A percentile compares a stretch with the other conserved stretches of the same genome.
Evolutionary conservation across 2,888 invertebrate genomes (phyloP).

Genomic region (Coleophora deauratella): DNA sequence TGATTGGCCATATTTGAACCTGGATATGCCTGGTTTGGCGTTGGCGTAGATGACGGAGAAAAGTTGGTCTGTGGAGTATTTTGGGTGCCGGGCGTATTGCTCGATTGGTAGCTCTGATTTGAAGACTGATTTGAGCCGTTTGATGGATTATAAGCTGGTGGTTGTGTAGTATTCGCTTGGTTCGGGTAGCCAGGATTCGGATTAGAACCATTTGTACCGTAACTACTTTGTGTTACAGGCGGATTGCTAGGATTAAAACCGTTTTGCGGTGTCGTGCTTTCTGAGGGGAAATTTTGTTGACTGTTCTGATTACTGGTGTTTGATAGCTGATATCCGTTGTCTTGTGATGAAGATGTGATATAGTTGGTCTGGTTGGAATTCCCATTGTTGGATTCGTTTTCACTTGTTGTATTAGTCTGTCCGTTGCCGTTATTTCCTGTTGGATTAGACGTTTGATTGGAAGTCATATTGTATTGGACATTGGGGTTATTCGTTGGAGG

Average conservation of each 20-base stretch:
- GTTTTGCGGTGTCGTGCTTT: conserved; percentile 37
- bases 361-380: conserved; percentile 50
- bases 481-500: conserved; percentile 38
- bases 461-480: conserved; percentile 49
- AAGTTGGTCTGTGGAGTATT: conserved; percentile 44
- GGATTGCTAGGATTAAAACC: conserved; percentile 39
- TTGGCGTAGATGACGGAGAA: conserved; percentile 58
- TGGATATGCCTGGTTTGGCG: conserved; percentile 50
- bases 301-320: conserved; percentile 30
- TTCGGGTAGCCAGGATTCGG: conserved; percentile 35
- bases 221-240: conserved; percentile 36
- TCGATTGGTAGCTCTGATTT: conserved; percentile 35
- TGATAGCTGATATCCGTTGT: conserved; percentile 40
- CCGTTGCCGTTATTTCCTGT: conserved; percentile 44
- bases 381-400: conserved; percentile 42
- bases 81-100: conserved; percentile 38
- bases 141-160: conserved; percentile 39
- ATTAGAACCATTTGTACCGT: conserved; percentile 38
- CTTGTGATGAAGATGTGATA: conserved; percentile 62
- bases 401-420: conserved; percentile 32
- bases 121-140: conserved; percentile 43
- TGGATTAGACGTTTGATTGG: conserved; percentile 32
- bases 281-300: conserved; percentile 42
- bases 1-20: conserved; percentile 29
- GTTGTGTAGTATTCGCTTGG: conserved; percentile 41